Conservation (phyloP, 2,888 invertebrate species). For the Trachelus stipa region DNA sequence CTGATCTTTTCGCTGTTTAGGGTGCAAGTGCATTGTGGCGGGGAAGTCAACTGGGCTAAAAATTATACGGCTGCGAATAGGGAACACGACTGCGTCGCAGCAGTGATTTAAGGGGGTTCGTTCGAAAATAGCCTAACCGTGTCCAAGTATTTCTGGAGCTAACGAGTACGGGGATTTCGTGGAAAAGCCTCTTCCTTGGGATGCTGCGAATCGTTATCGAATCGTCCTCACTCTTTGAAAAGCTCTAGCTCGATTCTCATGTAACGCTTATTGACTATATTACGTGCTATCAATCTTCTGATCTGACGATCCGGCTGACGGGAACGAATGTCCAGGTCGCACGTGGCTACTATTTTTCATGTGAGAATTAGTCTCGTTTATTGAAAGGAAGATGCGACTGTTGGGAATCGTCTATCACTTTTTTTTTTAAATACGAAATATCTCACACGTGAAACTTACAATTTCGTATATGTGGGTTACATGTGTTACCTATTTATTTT, state of each 20-base stretch:
- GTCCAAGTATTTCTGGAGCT: neutral
- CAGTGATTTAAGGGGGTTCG: neutral
- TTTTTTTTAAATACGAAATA: neutral
- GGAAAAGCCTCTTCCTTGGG: neutral
- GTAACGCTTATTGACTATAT: neutral
- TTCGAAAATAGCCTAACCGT: neutral
- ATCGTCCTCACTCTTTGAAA: neutral
- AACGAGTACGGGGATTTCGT: neutral
- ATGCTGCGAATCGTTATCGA: neutral
- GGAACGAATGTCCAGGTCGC: neutral
- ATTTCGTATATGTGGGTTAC: conserved; percentile 6
- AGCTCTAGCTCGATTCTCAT: neutral
- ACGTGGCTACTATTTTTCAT: neutral
- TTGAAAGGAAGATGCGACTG: neutral
- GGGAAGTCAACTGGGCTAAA: neutral
- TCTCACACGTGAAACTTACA: neutral
- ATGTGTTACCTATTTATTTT: neutral
- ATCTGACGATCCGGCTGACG: neutral
- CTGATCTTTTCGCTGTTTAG: neutral
- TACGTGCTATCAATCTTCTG: neutral
- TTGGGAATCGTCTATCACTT: neutral
- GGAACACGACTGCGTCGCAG: neutral
- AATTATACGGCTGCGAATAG: neutral
- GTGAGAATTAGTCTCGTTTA: neutral
- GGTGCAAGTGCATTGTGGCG: neutral